Base-by-base conservation (phyloP, 30 jellyfish, hydroid and myxozoan species). In the Pelagia noctiluca region DNA sequence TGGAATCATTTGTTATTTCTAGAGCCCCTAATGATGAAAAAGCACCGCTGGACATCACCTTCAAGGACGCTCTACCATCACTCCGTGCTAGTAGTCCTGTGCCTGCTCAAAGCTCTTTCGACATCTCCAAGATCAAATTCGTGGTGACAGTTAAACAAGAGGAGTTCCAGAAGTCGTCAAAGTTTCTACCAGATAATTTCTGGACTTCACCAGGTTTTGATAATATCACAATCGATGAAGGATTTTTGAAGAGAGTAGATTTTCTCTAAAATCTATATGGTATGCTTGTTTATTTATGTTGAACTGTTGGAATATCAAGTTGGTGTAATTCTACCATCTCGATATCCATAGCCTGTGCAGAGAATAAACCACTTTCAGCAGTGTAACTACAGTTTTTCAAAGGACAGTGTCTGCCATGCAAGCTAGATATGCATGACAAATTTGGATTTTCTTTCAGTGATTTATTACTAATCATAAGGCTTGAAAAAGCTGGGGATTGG, bases 131-230 rank as follows among this genome's bases (percentile, higher is more conserved):
- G 30, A 83, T 80, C 57, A 80, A 80, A 72, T 80, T 80, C 36
- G 24, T 80, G 3, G 90, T 80, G 32, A 67, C 82, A 18, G 37
- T 72, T 68, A 80, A 80, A 35, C 84, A 80, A 52, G 90, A 80
- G 36, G 90, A 80, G 35, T 80, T 80, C 50, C 76, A 65, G 21
- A 23, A 68, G 26, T 47, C 76, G 18, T 68, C 83, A 25, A 50
- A 32, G 19, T 48, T 65, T 36, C 35, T 80, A 50, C 90, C 90
- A 11, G 23, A 26, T 13, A 50, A 65, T 0, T 80, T 80, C 34
- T 80, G 90, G 90, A 23, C 36, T 3, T 10, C 88, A 29, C 29
- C 35, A 50, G 25, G 34, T 35, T 33, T 22, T 28, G 90, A 53
- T 7, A 68, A 30, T 30, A 11, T 10, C 13, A 5, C 42, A 4